Conservation (phyloP, 30 jellyfish, hydroid and myxozoan genomes). For the Calvadosia cruxmelitensis region DNA sequence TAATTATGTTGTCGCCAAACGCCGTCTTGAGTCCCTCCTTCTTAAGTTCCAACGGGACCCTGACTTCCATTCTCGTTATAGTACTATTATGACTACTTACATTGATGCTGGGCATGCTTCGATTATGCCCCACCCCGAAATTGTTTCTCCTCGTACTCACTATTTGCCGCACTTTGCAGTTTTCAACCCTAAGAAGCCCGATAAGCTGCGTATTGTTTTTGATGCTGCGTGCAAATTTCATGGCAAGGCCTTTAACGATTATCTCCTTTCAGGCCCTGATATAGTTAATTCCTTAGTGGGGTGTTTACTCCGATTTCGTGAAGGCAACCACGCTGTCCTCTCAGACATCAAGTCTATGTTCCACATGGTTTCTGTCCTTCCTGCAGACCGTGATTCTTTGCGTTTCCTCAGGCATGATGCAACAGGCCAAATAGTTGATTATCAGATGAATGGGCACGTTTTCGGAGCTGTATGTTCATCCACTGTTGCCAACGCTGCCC, state of each 20-base stretch:
- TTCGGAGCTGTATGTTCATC: neutral
- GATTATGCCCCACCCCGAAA: neutral
- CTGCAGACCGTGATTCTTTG: neutral
- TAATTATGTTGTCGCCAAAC: neutral
- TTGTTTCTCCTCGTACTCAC: neutral
- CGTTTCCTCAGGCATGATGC: neutral
- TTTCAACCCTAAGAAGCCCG: neutral
- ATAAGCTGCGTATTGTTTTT: neutral
- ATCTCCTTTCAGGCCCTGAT: neutral
- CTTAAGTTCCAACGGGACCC: neutral
- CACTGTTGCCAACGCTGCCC: neutral
- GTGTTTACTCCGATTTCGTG: neutral
- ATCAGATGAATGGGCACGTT: neutral
- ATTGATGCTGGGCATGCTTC: neutral
- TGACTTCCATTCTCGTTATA: too few relatives aligned
- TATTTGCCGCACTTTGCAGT: neutral
- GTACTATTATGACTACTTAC: neutral
- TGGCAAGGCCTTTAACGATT: neutral
- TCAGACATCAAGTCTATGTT: neutral
- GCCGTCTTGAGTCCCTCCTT: neutral
- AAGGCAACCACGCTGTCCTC: neutral
- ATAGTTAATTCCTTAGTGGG: neutral
- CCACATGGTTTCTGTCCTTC: neutral
- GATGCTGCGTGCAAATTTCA: constrained; percentile 1
- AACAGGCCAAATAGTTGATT: neutral